Conservation (phyloP, 2,888 invertebrate genomes). For the Phalera bucephala region DNA sequence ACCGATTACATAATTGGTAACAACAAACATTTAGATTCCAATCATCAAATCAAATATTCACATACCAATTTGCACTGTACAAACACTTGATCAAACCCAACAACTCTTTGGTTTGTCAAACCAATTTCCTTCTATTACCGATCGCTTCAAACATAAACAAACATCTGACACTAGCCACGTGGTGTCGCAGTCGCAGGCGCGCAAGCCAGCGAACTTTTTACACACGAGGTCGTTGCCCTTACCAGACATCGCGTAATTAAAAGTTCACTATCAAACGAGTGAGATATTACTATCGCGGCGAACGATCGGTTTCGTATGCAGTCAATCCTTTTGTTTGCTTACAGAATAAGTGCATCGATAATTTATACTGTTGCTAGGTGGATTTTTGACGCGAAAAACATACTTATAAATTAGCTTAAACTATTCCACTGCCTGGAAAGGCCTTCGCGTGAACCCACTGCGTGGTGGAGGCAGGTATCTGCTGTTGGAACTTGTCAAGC, state of each 20-base stretch:
- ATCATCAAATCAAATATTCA: slow-evolving; percentile 7
- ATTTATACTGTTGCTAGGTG: background rate
- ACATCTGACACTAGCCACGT: slow-evolving; percentile 27
- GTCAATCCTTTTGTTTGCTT: slow-evolving; percentile 6
- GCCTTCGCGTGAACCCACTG: no score
- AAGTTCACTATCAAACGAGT: slow-evolving; percentile 38
- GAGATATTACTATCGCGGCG: slow-evolving; percentile 9
- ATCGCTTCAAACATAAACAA: slow-evolving; percentile 24
- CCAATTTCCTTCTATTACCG: background rate
- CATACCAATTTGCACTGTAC: background rate
- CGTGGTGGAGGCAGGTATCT: no score
- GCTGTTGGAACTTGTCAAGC: no score
- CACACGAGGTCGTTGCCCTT: slow-evolving; percentile 34
- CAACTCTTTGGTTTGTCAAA: no score
- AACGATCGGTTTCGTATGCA: slow-evolving; percentile 4
- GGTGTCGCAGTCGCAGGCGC: slow-evolving; percentile 15
- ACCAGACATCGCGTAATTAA: slow-evolving; percentile 35
- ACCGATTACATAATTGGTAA: no score
- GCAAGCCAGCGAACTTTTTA: slow-evolving; percentile 37
- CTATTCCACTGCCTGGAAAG: no score
- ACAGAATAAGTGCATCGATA: background rate
- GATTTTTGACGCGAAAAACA: background rate
- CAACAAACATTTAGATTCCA: no score
- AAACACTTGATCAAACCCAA: background rate
- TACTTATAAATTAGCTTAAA: no score